Evolutionary conservation across 2,113 vertebrate species (phyloP).

Genomic region (human (Homo sapiens)): GRCh38 chr5:119180501-119181000

Average conservation of each 20-base stretch:
- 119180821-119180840: constrained; percentile 21
- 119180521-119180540: neutral
- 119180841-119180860: neutral
- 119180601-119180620: neutral
- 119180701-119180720: neutral
- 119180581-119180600: neutral
- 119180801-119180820: constrained; percentile 22
- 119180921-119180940: neutral
- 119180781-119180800: neutral
- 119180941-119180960: constrained; percentile 10
- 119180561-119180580: neutral
- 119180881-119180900: constrained; percentile 14
- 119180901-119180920: constrained; percentile 26
- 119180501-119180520: neutral
- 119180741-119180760: constrained; percentile 37
- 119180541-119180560: neutral
- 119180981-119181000: neutral
- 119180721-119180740: neutral
- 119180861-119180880: neutral
- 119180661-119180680: neutral
- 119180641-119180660: neutral
- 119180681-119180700: neutral
- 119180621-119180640: constrained; percentile 50
- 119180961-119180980: neutral
- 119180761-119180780: neutral